phyloP scores from a whole-genome alignment of 2,797 vertebrate species.

The Falco berigora region DNA sequence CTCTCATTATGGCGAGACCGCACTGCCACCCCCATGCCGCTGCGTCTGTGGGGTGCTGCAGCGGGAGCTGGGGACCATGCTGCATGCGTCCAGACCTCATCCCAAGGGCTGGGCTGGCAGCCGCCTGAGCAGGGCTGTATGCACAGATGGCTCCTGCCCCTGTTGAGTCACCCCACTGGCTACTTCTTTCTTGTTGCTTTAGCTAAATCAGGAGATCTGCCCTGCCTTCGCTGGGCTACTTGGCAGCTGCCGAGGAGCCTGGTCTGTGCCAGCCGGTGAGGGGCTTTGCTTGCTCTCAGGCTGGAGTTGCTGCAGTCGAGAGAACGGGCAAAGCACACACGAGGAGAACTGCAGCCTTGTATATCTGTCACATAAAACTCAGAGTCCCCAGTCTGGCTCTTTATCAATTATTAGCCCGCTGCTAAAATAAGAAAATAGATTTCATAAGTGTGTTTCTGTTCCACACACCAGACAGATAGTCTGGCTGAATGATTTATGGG shows the following conservation, averaged over 20 bases:
- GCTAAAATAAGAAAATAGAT: slow-evolving; percentile 40
- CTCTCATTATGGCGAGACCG: accelerated
- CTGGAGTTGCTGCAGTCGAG: background rate
- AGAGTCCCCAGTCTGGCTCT: background rate
- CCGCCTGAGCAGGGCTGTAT: background rate
- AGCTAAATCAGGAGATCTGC: background rate
- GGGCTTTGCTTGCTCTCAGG: background rate
- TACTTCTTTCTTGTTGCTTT: background rate
- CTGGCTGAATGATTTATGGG: slow-evolving; percentile 23
- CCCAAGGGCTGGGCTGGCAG: background rate
- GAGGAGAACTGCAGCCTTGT: slow-evolving; percentile 1
- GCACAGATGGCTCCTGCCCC: background rate
- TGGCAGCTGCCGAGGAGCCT: background rate
- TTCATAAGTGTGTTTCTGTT: slow-evolving; percentile 35
- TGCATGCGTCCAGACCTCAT: background rate
- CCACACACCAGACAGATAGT: slow-evolving; percentile 47
- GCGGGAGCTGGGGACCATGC: background rate
- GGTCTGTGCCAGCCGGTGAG: background rate
- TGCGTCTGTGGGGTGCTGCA: background rate
- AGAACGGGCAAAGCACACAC: background rate
- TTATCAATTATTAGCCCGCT: slow-evolving; percentile 44
- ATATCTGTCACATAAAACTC: slow-evolving; percentile 21
- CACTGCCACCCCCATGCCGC: accelerated
- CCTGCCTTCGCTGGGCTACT: background rate
- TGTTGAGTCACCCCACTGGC: background rate